phyloP scores from a whole-genome alignment of 2,113 vertebrate genomes.

The Trichomycterus rosablanca region DNA sequence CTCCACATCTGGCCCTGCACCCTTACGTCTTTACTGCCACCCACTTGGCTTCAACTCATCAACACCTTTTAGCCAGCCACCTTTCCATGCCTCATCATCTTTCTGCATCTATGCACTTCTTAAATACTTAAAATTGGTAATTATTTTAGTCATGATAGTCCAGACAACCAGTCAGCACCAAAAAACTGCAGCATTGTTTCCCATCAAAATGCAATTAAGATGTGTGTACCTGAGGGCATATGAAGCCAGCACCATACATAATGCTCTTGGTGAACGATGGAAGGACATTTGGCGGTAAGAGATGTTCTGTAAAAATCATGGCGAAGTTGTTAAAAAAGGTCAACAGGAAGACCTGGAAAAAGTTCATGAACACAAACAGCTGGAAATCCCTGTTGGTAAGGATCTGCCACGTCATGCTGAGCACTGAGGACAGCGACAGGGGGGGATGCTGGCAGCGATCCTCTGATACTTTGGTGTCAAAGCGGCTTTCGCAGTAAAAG shows the following conservation, averaged over 20 bases:
- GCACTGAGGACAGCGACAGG: conserved; percentile 62
- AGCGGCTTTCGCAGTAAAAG: conserved; percentile 64
- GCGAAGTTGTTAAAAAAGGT: conserved; percentile 87
- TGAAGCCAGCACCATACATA: conserved; percentile 85
- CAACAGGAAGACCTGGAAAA: conserved; percentile 84
- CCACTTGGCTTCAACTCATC: too few relatives aligned
- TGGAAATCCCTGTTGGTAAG: conserved; percentile 76
- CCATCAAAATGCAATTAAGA: too few relatives aligned
- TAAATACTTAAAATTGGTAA: too few relatives aligned
- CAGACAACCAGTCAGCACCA: too few relatives aligned
- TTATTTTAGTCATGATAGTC: too few relatives aligned
- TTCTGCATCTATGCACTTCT: too few relatives aligned
- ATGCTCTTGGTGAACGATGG: conserved; percentile 74
- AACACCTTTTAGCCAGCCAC: too few relatives aligned
- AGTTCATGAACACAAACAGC: conserved; percentile 83
- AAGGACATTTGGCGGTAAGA: conserved; percentile 76
- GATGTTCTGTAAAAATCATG: conserved; percentile 82
- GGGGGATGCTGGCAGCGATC: background rate
- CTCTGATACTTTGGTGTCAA: conserved; percentile 56
- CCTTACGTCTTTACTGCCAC: too few relatives aligned
- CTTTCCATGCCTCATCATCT: too few relatives aligned
- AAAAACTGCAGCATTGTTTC: too few relatives aligned
- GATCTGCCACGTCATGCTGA: conserved; percentile 73
- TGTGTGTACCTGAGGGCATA: conserved; percentile 89
- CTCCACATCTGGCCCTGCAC: too few relatives aligned